Evolutionary conservation across 2,113 vertebrate species (phyloP).

Genomic region (Hemiscyllium ocellatum): DNA sequence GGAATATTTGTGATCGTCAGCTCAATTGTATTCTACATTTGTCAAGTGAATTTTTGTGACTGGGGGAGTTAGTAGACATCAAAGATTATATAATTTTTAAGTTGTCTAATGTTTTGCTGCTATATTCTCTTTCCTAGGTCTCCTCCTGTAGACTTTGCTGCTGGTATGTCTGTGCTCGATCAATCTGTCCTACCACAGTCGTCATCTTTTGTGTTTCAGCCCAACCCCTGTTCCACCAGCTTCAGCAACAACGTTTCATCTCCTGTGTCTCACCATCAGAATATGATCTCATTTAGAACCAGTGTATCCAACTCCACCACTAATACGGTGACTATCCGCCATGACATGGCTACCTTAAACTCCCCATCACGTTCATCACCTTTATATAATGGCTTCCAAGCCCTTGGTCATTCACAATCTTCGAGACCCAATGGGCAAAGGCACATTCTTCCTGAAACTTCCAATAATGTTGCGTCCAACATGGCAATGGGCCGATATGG

Average conservation of each 20-base stretch:
- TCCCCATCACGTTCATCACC: conserved; percentile 36
- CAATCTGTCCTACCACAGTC: conserved; percentile 42
- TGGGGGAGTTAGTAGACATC: neutral
- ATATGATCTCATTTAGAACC: conserved; percentile 36
- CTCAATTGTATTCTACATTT: neutral
- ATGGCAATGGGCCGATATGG: fast-evolving
- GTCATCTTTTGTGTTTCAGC: conserved; percentile 41
- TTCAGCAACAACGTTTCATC: conserved; percentile 38
- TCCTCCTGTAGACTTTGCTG: conserved; percentile 36
- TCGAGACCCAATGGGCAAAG: conserved; percentile 35
- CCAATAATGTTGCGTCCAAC: neutral
- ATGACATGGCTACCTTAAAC: conserved; percentile 40
- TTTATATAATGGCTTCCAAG: neutral
- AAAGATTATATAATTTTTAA: neutral
- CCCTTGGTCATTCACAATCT: neutral
- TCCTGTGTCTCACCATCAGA: conserved; percentile 37
- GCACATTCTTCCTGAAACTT: neutral
- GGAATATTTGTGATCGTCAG: neutral
- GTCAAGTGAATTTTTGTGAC: neutral
- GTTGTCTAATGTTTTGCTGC: neutral
- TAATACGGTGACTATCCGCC: neutral
- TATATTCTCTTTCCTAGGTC: conserved; percentile 40
- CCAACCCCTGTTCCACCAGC: conserved; percentile 38
- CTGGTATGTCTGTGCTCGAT: conserved; percentile 40
- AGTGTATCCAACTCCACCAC: neutral